Conservation (phyloP, 2,797 vertebrate species). For the Xenopus petersii region DNA sequence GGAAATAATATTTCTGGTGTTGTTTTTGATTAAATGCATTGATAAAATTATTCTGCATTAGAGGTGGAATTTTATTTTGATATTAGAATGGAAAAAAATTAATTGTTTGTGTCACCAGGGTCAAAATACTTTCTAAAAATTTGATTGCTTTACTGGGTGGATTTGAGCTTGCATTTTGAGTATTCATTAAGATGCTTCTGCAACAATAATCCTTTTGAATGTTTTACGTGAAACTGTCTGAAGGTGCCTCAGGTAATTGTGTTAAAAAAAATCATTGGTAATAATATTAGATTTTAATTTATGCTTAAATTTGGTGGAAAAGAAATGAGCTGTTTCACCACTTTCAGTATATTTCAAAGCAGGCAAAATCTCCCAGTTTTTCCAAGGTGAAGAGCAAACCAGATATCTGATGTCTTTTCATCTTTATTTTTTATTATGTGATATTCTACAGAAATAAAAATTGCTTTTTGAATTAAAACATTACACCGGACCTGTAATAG, state of each 20-base stretch:
- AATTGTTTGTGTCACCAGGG: constrained; percentile 79
- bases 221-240: constrained; percentile 68
- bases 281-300: constrained; percentile 46
- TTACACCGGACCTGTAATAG: no score
- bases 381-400: no score
- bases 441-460: no score
- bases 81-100: constrained; percentile 74
- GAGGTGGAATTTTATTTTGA: constrained; percentile 78
- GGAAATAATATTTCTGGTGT: constrained; percentile 60
- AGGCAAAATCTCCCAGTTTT: no score
- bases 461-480: no score
- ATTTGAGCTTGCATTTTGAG: constrained; percentile 80
- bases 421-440: no score
- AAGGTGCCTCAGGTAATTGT: constrained; percentile 60
- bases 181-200: constrained; percentile 72
- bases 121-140: constrained; percentile 81
- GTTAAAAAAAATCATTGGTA: constrained; percentile 54
- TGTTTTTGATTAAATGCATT: constrained; percentile 67
- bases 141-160: constrained; percentile 72
- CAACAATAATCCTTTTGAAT: constrained; percentile 68
- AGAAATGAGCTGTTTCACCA: background rate
- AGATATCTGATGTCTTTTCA: no score
- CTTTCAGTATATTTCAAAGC: background rate
- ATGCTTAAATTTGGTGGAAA: constrained; percentile 16
- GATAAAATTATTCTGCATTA: constrained; percentile 72